These are phyloP conservation scores for Sebastes hopkinsi DNA, from an alignment of 2,797 vertebrate genomes.

Conservation along the genomic window DNA sequence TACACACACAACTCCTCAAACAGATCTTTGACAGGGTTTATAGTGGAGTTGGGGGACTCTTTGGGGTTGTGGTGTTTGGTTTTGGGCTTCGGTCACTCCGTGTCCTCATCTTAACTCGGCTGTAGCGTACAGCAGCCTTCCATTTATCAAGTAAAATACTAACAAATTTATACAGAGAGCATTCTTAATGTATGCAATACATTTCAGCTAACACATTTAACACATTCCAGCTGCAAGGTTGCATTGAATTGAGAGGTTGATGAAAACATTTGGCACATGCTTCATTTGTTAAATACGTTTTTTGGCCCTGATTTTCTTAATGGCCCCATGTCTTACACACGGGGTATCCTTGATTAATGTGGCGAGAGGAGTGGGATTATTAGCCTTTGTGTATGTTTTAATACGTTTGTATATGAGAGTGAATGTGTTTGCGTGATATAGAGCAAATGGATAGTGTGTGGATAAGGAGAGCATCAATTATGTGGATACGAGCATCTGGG, in stretches of 20 bases:
- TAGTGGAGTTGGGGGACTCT: constrained; percentile 58
- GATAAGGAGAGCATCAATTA: background rate
- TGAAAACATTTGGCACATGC: constrained; percentile 46
- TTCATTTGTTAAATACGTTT: constrained; percentile 31
- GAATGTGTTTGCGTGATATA: constrained; percentile 42
- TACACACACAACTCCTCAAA: constrained; percentile 42
- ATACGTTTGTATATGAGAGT: constrained; percentile 29
- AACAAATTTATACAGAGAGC: constrained; percentile 42
- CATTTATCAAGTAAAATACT: constrained; percentile 55
- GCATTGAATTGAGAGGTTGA: constrained; percentile 31
- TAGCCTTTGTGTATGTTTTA: constrained; percentile 19
- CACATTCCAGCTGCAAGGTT: constrained; percentile 33
- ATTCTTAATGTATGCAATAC: constrained; percentile 32
- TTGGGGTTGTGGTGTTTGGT: constrained; percentile 55
- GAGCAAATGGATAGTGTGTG: constrained; percentile 19
- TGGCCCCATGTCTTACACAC: constrained; percentile 20
- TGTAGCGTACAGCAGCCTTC: constrained; percentile 19
- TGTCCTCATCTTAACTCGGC: constrained; percentile 65
- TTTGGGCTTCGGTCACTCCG: constrained; percentile 31
- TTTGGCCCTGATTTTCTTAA: constrained; percentile 21
- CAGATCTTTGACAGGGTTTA: constrained; percentile 72
- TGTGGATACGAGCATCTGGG: background rate
- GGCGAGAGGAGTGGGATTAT: constrained; percentile 17
- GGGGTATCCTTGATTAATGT: constrained; percentile 38
- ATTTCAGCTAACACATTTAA: background rate